Evolutionary conservation across 2,888 invertebrate species (phyloP).

Genomic region (Athripsodes cinereus): DNA sequence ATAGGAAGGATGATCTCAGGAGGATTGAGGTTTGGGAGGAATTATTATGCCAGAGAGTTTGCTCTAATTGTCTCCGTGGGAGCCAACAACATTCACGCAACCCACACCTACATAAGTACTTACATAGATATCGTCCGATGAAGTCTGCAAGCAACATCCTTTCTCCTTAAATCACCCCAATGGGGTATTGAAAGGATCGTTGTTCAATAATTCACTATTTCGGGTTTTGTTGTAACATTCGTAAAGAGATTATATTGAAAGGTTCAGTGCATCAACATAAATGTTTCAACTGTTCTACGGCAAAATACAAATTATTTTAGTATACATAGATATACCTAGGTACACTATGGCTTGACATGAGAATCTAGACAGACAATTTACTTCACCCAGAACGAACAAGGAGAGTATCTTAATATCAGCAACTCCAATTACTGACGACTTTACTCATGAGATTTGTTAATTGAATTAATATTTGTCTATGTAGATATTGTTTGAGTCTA

Average conservation of each 20-base stretch:
- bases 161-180: not conserved
- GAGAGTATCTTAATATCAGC: not conserved
- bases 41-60: conserved; percentile 3
- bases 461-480: not conserved
- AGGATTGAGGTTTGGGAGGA: not conserved
- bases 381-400: not conserved
- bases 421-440: not conserved
- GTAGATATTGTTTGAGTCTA: not conserved
- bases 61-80: conserved; percentile 5
- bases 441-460: not conserved
- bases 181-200: not conserved
- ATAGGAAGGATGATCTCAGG: not conserved
- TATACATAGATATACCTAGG: no score
- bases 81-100: not conserved
- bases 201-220: not conserved
- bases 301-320: no score
- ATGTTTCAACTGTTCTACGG: no score
- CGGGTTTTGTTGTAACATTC: not conserved
- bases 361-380: not conserved
- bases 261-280: not conserved
- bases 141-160: not conserved
- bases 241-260: not conserved
- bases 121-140: not conserved
- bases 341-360: no score
- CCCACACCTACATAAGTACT: not conserved